Conservation (phyloP, 2,113 vertebrate genomes). For the Leptobrachium ailaonicum region DNA sequence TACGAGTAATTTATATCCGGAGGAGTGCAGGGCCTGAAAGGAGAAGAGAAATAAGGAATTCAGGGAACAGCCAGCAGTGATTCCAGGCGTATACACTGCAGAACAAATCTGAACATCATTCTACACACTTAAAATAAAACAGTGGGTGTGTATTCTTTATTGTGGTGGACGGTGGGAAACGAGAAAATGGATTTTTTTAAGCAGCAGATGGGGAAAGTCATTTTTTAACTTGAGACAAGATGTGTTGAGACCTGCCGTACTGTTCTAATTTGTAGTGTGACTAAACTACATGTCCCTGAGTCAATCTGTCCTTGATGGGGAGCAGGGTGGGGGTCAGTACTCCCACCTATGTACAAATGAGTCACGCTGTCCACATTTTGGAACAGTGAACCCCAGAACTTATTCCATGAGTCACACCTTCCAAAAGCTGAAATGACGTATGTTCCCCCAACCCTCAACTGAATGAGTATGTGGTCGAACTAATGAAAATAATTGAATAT, state of each 20-base stretch:
- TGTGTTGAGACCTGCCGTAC: neutral
- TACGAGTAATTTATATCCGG: neutral
- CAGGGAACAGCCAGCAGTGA: constrained; percentile 28
- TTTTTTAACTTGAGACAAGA: neutral
- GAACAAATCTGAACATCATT: constrained; percentile 6
- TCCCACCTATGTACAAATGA: neutral
- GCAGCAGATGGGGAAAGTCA: neutral
- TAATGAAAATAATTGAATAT: neutral
- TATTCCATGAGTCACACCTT: constrained; percentile 23
- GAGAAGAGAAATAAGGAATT: constrained; percentile 29
- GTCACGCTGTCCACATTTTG: neutral
- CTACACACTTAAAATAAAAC: constrained; percentile 27
- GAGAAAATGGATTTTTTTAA: neutral
- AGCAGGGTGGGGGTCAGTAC: too few species aligned
- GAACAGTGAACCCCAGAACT: constrained; percentile 1
- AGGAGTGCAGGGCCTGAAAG: constrained; percentile 45
- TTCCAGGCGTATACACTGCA: constrained; percentile 25
- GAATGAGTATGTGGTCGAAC: neutral
- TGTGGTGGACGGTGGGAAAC: neutral
- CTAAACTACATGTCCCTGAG: constrained; percentile 12
- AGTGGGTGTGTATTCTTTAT: constrained; percentile 15
- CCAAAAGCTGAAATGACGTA: neutral
- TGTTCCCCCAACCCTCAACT: neutral
- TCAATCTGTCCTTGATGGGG: constrained; percentile 5
- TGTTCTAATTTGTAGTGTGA: neutral